Conservation (phyloP, 1,140 invertebrate genomes). For the Pinna nobilis region DNA sequence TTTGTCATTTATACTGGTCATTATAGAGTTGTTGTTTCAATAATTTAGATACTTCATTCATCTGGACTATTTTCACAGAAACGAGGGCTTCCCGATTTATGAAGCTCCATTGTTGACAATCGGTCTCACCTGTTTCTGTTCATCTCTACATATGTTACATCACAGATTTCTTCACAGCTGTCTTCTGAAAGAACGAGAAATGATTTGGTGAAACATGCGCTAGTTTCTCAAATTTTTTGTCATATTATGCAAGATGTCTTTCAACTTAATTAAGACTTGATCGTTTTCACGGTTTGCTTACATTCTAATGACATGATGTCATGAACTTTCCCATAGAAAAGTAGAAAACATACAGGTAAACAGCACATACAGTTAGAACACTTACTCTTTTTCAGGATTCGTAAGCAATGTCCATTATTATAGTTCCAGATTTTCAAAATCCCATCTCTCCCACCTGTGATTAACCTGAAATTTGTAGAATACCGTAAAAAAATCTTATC, state of each 20-base stretch:
- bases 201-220: not conserved
- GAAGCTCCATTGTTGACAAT: not conserved
- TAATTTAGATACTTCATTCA: no score
- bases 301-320: no score
- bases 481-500: no score
- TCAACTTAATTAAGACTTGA: no score
- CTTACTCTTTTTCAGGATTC: slow-evolving; percentile 66
- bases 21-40: no score
- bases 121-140: slow-evolving; percentile 74
- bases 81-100: not conserved
- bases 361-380: not conserved
- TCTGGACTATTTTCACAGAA: no score
- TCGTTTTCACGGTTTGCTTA: no score
- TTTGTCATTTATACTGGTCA: no score
- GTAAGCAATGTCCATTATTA: slow-evolving; percentile 75
- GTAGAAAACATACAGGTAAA: not conserved
- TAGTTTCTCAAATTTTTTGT: not conserved
- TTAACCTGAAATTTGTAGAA: slow-evolving; percentile 68
- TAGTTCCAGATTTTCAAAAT: slow-evolving; percentile 74
- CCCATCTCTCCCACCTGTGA: slow-evolving; percentile 75
- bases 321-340: not conserved
- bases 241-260: no score
- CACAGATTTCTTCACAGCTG: slow-evolving; percentile 71
- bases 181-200: slow-evolving; percentile 52
- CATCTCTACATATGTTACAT: slow-evolving; percentile 72